A percentile compares a stretch with the other conserved stretches of the same genome.
Conservation (phyloP, 2,113 vertebrate species). For the Ibidorhyncha struthersii region DNA sequence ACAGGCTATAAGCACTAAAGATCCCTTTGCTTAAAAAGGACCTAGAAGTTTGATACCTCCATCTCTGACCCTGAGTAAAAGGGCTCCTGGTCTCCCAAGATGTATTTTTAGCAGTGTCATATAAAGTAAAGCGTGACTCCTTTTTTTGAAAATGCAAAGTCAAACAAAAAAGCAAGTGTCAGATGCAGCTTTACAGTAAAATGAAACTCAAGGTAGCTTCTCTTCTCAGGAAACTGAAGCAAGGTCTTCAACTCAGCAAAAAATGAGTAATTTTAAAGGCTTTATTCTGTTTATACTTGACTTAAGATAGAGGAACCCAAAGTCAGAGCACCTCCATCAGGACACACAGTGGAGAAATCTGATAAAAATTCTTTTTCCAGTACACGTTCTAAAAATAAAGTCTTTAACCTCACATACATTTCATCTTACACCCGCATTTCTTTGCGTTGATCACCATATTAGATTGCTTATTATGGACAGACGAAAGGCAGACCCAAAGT, state of each 20-base stretch:
- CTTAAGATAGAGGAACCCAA: background rate
- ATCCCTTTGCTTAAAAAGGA: background rate
- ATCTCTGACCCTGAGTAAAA: constrained; percentile 7
- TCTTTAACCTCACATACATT: background rate
- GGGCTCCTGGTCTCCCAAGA: background rate
- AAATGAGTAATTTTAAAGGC: background rate
- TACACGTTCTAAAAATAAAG: background rate
- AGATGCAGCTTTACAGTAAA: background rate
- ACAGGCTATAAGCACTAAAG: background rate
- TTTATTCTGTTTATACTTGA: background rate
- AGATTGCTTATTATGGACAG: background rate
- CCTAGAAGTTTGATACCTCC: constrained; percentile 11
- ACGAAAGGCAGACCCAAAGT: background rate
- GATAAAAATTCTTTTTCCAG: background rate
- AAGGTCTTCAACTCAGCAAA: background rate
- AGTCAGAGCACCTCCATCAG: background rate
- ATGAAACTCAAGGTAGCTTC: background rate
- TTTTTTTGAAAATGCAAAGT: background rate
- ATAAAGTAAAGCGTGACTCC: background rate
- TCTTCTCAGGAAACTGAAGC: background rate
- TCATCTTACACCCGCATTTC: background rate
- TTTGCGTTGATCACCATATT: background rate
- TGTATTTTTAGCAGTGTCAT: background rate
- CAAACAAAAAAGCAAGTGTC: background rate
- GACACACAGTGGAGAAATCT: background rate